Conservation (phyloP, 1,140 invertebrate genomes). For the Sipha flava region DNA sequence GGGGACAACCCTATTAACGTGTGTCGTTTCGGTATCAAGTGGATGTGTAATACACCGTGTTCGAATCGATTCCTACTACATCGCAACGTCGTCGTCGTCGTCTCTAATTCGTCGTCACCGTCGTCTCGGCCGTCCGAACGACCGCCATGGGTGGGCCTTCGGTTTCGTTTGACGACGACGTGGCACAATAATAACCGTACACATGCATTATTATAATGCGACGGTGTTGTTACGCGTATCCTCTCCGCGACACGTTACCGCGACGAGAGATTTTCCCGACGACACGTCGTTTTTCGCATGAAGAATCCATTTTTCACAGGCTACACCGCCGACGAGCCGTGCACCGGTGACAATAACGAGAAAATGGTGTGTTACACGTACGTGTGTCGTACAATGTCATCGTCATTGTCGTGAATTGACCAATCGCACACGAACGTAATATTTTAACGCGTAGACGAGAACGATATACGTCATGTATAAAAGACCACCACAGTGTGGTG, state of each 20-base stretch:
- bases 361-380: no score
- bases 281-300: constrained; percentile 21
- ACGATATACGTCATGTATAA: no score
- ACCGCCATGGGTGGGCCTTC: neutral
- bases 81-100: neutral
- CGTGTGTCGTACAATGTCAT: no score
- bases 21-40: constrained; percentile 3
- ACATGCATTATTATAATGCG: neutral
- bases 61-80: constrained; percentile 2
- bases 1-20: neutral
- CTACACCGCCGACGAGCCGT: neutral
- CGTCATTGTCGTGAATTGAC: no score
- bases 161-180: neutral
- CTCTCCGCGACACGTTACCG: no score
- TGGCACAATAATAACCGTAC: neutral
- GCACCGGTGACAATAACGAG: no score
- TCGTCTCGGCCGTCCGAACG: neutral
- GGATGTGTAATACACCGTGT: constrained; percentile 15
- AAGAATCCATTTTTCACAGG: constrained; percentile 13
- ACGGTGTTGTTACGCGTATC: neutral
- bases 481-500: no score
- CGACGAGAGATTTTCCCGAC: neutral
- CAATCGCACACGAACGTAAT: no score
- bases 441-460: no score
- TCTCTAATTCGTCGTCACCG: neutral